These are phyloP conservation scores for Coregonus ussuriensis DNA, from an alignment of 2,797 vertebrate species.

Conservation along the genomic window DNA sequence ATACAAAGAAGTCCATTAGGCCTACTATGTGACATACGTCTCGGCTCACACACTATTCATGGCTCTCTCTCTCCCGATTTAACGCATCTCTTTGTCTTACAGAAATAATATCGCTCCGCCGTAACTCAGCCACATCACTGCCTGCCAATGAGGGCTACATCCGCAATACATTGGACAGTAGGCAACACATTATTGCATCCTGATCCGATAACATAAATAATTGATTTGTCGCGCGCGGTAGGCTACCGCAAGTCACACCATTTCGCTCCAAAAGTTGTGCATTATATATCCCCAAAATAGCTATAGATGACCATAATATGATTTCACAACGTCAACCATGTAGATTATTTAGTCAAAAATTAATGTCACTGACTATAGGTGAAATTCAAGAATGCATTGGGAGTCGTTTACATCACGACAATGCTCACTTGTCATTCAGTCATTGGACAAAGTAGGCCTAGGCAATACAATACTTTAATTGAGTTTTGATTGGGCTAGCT, in stretches of 20 bases:
- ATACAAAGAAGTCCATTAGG: neutral
- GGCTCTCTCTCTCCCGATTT: slow-evolving; percentile 48
- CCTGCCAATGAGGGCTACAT: slow-evolving; percentile 64
- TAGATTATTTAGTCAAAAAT: slow-evolving; percentile 36
- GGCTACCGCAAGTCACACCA: neutral
- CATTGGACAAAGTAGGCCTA: slow-evolving; percentile 19
- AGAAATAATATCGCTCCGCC: slow-evolving; percentile 70
- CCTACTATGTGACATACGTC: neutral
- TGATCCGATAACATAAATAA: neutral
- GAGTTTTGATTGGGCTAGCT: slow-evolving; percentile 31
- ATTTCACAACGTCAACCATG: neutral
- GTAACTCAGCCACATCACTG: slow-evolving; percentile 65
- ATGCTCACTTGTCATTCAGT: slow-evolving; percentile 61
- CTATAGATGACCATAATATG: neutral
- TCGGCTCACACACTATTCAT: slow-evolving; percentile 30
- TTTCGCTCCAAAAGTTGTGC: neutral
- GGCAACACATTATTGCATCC: slow-evolving; percentile 2
- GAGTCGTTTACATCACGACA: slow-evolving; percentile 1
- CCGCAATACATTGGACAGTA: slow-evolving; percentile 61
- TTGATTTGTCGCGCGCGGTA: neutral
- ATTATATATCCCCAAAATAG: neutral
- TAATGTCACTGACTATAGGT: slow-evolving; percentile 7
- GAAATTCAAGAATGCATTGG: slow-evolving; percentile 34
- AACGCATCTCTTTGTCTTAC: slow-evolving; percentile 71
- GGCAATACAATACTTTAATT: too few relatives aligned